Evolutionary conservation across 2,797 vertebrate genomes (phyloP).

Genomic region (Acomys russatus): DNA sequence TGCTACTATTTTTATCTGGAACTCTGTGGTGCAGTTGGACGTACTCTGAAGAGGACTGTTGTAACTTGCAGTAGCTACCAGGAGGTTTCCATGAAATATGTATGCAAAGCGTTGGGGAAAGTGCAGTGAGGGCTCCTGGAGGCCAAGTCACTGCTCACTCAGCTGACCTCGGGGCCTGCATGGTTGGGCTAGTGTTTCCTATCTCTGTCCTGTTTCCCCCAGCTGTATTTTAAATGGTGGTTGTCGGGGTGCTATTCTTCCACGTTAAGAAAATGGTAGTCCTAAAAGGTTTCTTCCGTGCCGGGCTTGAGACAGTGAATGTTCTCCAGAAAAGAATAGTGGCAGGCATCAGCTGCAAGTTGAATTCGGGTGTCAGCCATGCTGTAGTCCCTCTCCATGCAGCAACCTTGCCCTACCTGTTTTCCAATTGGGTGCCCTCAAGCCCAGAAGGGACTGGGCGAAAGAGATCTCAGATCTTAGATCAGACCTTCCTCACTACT

Average conservation of each 20-base stretch:
- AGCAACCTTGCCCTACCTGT: not conserved
- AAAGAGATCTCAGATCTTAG: slow-evolving; percentile 76
- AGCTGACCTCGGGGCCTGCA: not conserved
- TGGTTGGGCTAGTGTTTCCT: not conserved
- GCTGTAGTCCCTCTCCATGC: not conserved
- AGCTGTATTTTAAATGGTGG: not conserved
- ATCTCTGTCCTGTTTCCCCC: not conserved
- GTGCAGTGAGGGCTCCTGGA: not conserved
- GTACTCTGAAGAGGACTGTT: not conserved
- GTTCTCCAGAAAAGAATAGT: not conserved
- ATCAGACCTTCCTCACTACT: slow-evolving; percentile 64
- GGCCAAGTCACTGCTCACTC: not conserved
- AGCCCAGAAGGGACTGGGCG: slow-evolving; percentile 79
- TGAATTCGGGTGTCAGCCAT: not conserved
- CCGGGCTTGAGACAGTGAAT: not conserved
- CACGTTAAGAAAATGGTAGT: not conserved
- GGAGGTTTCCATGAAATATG: not conserved
- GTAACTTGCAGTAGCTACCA: not conserved
- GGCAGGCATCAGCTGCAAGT: not conserved
- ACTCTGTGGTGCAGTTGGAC: not conserved
- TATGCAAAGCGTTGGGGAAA: not conserved
- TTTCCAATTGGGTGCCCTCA: slow-evolving; percentile 70
- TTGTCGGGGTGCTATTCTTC: slow-evolving; percentile 4
- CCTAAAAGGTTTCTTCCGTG: not conserved
- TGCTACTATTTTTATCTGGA: not conserved